phyloP scores from a whole-genome alignment of 2,113 vertebrate species.

The Nanorana parkeri region DNA sequence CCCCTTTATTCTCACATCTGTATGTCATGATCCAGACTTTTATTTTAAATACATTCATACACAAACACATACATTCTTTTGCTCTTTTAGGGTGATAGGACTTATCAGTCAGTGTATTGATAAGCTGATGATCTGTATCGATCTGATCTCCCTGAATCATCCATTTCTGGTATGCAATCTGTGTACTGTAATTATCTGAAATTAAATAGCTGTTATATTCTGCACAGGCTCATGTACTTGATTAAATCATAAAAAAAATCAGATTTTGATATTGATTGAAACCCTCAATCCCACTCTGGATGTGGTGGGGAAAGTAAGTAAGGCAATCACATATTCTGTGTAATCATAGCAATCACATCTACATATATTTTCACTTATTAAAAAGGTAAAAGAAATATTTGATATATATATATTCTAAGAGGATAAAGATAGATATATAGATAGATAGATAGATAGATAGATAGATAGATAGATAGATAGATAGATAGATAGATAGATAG shows the following conservation, averaged over 20 bases:
- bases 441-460: no score
- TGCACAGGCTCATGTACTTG: slow-evolving; percentile 42
- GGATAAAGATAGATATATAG: no score
- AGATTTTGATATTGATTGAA: slow-evolving; percentile 48
- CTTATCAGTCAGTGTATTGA: slow-evolving; percentile 38
- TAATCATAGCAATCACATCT: not conserved
- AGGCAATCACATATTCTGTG: slow-evolving; percentile 1
- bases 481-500: slow-evolving; percentile 1
- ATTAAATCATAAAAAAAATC: slow-evolving; percentile 54
- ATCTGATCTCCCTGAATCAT: slow-evolving; percentile 44
- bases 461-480: not conserved
- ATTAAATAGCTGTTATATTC: slow-evolving; percentile 56
- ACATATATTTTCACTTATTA: not conserved
- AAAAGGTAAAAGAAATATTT: not conserved
- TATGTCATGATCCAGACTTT: no score
- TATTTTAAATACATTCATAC: no score
- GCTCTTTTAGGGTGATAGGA: not conserved
- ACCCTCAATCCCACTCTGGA: not conserved
- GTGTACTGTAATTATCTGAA: slow-evolving; percentile 53
- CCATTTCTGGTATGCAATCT: slow-evolving; percentile 24
- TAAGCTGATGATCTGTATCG: slow-evolving; percentile 51
- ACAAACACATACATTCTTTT: not conserved
- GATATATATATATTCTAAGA: slow-evolving; percentile 1
- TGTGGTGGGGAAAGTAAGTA: not conserved
- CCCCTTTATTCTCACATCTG: no score